Evolutionary conservation across 2,888 invertebrate species (phyloP).

Genomic region (Lomographa bimaculata): DNA sequence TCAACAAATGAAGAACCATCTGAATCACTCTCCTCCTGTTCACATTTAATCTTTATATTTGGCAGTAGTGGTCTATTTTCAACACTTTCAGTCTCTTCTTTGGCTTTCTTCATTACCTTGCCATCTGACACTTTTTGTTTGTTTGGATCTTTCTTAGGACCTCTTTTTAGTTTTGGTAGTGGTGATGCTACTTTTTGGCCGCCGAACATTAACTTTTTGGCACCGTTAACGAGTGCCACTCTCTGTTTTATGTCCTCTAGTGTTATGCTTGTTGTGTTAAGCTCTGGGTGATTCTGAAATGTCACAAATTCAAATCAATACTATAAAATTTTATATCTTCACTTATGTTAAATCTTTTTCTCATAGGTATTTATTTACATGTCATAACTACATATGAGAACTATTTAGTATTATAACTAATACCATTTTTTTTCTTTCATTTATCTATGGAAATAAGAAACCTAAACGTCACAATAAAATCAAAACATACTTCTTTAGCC

Average conservation of each 20-base stretch:
- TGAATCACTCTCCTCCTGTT: slow-evolving; percentile 70
- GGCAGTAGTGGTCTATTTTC: slow-evolving; percentile 66
- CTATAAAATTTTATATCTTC: too few relatives aligned
- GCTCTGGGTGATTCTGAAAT: slow-evolving; percentile 87
- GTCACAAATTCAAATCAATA: too few relatives aligned
- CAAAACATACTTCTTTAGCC: too few relatives aligned
- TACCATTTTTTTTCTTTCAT: too few relatives aligned
- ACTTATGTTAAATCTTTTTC: too few relatives aligned
- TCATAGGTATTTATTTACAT: too few relatives aligned
- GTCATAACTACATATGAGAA: too few relatives aligned
- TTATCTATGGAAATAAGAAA: too few relatives aligned
- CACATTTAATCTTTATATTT: slow-evolving; percentile 74
- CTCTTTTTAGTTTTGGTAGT: slow-evolving; percentile 59
- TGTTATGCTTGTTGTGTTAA: slow-evolving; percentile 90
- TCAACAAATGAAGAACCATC: slow-evolving; percentile 78
- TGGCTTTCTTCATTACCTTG: slow-evolving; percentile 56
- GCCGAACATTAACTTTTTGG: slow-evolving; percentile 76
- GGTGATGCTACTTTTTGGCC: slow-evolving; percentile 61
- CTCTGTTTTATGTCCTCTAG: slow-evolving; percentile 84
- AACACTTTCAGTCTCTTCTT: slow-evolving; percentile 60
- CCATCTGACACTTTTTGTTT: slow-evolving; percentile 52
- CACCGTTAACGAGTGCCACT: slow-evolving; percentile 79
- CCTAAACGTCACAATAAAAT: too few relatives aligned
- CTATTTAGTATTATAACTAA: too few relatives aligned
- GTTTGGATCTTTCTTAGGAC: slow-evolving; percentile 58